These are phyloP conservation scores for Pseudomyrmex cubaensis DNA, from an alignment of 1,140 invertebrate species.

Conservation along the genomic window DNA sequence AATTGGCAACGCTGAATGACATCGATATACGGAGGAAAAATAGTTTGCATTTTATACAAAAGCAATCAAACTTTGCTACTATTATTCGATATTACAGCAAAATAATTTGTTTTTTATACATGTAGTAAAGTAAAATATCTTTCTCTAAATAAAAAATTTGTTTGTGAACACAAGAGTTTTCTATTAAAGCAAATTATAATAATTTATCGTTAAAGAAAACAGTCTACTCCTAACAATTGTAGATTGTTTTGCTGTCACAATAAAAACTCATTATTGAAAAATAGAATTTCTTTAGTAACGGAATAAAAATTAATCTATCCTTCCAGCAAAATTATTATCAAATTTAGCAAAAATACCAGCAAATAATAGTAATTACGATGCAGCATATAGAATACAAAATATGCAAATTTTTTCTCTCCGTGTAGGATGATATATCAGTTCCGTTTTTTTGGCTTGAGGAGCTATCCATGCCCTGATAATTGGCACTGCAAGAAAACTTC, in stretches of 20 bases:
- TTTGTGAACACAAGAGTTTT: background rate
- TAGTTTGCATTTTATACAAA: background rate
- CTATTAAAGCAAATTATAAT: background rate
- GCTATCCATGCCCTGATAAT: constrained; percentile 46
- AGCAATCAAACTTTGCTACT: constrained; percentile 10
- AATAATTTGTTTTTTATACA: background rate
- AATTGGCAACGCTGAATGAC: constrained; percentile 15
- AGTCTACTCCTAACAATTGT: too few relatives aligned
- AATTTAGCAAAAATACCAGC: too few relatives aligned
- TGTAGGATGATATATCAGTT: constrained; percentile 13
- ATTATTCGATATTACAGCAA: background rate
- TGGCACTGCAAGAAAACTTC: constrained; percentile 18
- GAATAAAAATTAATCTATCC: too few relatives aligned
- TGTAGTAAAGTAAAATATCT: constrained; percentile 8
- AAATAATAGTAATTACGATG: too few relatives aligned
- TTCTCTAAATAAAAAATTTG: background rate
- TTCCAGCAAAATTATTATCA: too few relatives aligned
- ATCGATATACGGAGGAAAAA: constrained; percentile 26
- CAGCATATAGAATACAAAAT: too few relatives aligned
- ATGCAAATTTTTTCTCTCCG: constrained; percentile 24
- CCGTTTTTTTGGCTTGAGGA: constrained; percentile 62
- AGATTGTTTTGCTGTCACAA: too few relatives aligned
- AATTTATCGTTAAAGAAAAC: too few relatives aligned
- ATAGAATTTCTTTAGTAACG: too few relatives aligned
- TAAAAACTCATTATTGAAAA: too few relatives aligned